phyloP scores from a whole-genome alignment of 2,797 vertebrate genomes.

The Myiotriccus ornatus region DNA sequence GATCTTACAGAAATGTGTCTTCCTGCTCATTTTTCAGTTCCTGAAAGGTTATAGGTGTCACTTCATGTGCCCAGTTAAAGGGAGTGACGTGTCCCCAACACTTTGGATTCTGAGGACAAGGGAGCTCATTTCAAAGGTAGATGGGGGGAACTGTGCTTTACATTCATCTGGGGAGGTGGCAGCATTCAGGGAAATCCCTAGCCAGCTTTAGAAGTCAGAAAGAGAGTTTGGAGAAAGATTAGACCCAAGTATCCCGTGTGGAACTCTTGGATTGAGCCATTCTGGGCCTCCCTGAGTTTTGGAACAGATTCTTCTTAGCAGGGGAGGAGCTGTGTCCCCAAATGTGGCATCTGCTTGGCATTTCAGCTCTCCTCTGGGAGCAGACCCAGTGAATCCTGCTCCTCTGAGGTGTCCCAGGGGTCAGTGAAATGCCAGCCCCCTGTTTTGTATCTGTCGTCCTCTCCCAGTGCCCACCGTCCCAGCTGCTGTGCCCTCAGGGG shows the following conservation, averaged over 20 bases:
- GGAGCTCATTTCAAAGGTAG: background rate
- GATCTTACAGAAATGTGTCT: background rate
- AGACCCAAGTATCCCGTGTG: background rate
- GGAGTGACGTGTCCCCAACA: background rate
- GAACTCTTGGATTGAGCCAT: background rate
- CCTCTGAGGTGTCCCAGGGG: background rate
- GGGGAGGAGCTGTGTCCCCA: background rate
- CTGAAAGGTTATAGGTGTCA: background rate
- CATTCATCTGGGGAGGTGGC: background rate
- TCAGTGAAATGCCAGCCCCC: background rate
- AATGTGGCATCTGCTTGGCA: background rate
- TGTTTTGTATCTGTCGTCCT: background rate
- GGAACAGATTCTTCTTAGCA: background rate
- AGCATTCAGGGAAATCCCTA: background rate
- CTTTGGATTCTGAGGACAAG: background rate
- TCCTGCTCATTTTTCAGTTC: background rate
- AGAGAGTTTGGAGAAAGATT: background rate
- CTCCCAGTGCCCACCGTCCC: fast-evolving
- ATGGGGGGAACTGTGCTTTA: too few relatives aligned
- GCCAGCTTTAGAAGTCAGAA: background rate
- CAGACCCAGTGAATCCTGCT: too few relatives aligned
- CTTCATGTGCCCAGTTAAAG: background rate
- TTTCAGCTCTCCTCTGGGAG: background rate
- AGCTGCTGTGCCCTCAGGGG: background rate
- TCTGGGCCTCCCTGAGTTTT: background rate